Percentiles rank a stretch among this genome's conserved stretches.
Conservation (phyloP, 1,140 invertebrate species). For the Nephotettix cincticeps region DNA sequence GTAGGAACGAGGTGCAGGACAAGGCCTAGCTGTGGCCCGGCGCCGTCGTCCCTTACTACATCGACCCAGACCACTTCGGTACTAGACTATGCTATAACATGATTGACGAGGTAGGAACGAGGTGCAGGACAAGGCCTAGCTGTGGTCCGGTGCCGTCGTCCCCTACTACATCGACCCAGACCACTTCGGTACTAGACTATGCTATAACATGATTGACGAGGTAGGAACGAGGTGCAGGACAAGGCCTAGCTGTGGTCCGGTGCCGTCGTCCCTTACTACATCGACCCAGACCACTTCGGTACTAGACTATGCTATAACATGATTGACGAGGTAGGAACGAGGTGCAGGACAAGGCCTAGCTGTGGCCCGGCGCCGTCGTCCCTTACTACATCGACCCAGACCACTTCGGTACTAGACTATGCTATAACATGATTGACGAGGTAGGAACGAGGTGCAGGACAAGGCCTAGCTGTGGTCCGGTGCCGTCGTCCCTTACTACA, state of each 20-base stretch:
- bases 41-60: too few relatives aligned
- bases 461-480: constrained; percentile 57
- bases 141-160: constrained; percentile 61
- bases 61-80: too few relatives aligned
- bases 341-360: too few relatives aligned
- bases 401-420: too few relatives aligned
- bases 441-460: constrained; percentile 50
- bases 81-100: constrained; percentile 51
- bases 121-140: constrained; percentile 55
- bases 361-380: too few relatives aligned
- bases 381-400: too few relatives aligned
- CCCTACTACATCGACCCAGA: constrained; percentile 46
- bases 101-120: constrained; percentile 38
- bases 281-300: constrained; percentile 58
- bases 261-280: constrained; percentile 54
- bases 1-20: too few relatives aligned
- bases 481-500: constrained; percentile 54
- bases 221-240: constrained; percentile 50
- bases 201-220: too few relatives aligned
- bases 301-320: too few relatives aligned
- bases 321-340: too few relatives aligned
- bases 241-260: constrained; percentile 57
- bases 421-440: too few relatives aligned
- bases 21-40: too few relatives aligned
- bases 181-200: constrained; percentile 68